Evolutionary conservation across 2,113 vertebrate species (phyloP), one percentile per base, ranked within the genome.

Genomic region (Lophura nycthemera): DNA sequence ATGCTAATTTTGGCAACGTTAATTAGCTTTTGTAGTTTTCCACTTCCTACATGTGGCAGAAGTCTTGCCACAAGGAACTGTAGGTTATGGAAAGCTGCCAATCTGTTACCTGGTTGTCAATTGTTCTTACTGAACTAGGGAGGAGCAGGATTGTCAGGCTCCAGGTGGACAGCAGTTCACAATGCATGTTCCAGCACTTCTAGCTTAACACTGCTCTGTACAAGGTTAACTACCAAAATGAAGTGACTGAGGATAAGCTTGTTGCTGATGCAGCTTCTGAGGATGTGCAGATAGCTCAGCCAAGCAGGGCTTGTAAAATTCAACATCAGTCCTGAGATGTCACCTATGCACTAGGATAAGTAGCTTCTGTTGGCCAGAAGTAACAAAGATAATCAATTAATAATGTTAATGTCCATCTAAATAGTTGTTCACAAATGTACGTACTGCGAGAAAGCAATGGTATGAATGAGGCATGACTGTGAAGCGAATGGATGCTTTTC

Each of bases 31-130:
- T 66, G 8, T 8, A 22, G 18, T 57, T 12, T 76, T 81, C 71
- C 40, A 4, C 7, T 87, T 16, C 11, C 19, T 61, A 0, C 2
- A 1, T 34, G 1, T 57, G 30, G 13, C 30, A n/a, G 7, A 75
- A 75, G 34, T 40, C n/a, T 32, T 89, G 50, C 12, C 52, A 52
- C 14, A 22, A 69, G 38, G 13, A 50, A 18, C 2, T n/a, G 14
- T 3, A 54, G 8, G 13, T 32, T 52, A 61, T 54, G 34, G 63
- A 64, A 56, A 61, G 50, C 5, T 74, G 11, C 50, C 36, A 61
- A 77, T 56, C 12, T 13, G 11, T 71, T 36, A 2, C 2, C 0
- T 12, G 3, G 1, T 18, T 72, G 18, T 25, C 21, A 82, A 47
- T 17, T 70, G 8, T 34, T 74, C 3, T 38, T 84, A 2, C 10